phyloP scores from a whole-genome alignment of 2,113 vertebrate genomes.

The Erythrocercus mccallii region DNA sequence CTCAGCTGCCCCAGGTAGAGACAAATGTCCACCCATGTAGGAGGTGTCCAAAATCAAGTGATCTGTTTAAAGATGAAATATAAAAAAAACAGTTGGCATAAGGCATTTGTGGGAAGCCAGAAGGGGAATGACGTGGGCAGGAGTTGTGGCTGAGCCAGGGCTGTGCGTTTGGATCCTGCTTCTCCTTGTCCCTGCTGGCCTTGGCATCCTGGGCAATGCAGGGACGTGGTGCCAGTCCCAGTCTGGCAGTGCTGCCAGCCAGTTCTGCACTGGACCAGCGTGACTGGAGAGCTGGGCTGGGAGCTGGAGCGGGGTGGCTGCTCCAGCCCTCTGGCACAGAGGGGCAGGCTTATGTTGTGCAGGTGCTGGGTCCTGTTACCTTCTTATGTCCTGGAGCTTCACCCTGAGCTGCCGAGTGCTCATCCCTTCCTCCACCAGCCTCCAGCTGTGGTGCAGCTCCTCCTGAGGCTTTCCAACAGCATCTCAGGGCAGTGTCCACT shows the following conservation, averaged over 20 bases:
- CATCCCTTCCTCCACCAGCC: background rate
- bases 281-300: background rate
- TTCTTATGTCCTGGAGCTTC: background rate
- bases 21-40: background rate
- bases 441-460: background rate
- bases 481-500: background rate
- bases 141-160: background rate
- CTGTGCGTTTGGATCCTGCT: background rate
- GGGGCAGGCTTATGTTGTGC: background rate
- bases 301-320: rapidly evolving
- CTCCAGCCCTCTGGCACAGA: background rate
- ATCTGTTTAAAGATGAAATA: background rate
- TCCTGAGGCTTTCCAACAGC: background rate
- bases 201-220: background rate
- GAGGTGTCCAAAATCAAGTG: background rate
- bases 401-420: background rate
- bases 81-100: background rate
- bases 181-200: background rate
- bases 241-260: background rate
- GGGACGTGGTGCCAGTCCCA: background rate
- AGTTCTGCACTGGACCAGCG: rapidly evolving
- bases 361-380: background rate
- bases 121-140: background rate
- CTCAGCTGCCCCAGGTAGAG: background rate
- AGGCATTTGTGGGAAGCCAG: background rate